Percentiles rank a stretch among this genome's conserved stretches.
These are phyloP conservation scores for Baronia brevicornis DNA, from an alignment of 2,888 invertebrate genomes.

Conservation along the genomic window DNA sequence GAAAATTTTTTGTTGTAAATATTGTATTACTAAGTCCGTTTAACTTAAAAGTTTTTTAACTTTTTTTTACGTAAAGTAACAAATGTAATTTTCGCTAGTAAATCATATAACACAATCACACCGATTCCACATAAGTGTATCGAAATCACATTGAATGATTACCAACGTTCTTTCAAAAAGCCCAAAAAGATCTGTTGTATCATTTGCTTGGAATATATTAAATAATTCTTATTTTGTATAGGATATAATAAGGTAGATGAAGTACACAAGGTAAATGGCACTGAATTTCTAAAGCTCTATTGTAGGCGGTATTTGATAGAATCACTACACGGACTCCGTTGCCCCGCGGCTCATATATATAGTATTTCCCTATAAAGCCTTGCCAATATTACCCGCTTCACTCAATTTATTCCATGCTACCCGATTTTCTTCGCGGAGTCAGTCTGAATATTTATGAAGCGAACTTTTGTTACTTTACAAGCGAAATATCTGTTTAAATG, in stretches of 20 bases:
- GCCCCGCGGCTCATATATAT: constrained; percentile 10
- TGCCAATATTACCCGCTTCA: constrained; percentile 39
- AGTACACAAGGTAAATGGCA: constrained; percentile 5
- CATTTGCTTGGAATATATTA: too few species aligned
- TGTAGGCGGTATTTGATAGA: constrained; percentile 8
- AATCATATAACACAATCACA: too few species aligned
- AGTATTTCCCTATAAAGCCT: constrained; percentile 21
- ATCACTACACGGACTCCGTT: constrained; percentile 7
- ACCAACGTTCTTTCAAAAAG: too few species aligned
- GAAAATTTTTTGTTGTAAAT: too few species aligned
- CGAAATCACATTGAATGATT: too few species aligned
- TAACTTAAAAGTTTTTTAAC: too few species aligned
- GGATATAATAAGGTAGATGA: background rate
- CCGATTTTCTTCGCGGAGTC: constrained; percentile 40
- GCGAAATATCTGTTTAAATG: constrained; percentile 27
- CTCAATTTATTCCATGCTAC: constrained; percentile 52
- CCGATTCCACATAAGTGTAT: too few species aligned
- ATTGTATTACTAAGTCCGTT: too few species aligned
- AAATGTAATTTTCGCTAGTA: too few species aligned
- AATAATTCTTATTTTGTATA: too few species aligned
- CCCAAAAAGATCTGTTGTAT: too few species aligned
- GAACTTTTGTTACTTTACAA: constrained; percentile 49
- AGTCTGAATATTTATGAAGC: constrained; percentile 56
- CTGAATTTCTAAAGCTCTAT: constrained; percentile 2
- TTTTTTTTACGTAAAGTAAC: too few species aligned